Evolutionary conservation across 2,113 vertebrate species (phyloP).

Genomic region (Rhegmatorhina hoffmannsi): DNA sequence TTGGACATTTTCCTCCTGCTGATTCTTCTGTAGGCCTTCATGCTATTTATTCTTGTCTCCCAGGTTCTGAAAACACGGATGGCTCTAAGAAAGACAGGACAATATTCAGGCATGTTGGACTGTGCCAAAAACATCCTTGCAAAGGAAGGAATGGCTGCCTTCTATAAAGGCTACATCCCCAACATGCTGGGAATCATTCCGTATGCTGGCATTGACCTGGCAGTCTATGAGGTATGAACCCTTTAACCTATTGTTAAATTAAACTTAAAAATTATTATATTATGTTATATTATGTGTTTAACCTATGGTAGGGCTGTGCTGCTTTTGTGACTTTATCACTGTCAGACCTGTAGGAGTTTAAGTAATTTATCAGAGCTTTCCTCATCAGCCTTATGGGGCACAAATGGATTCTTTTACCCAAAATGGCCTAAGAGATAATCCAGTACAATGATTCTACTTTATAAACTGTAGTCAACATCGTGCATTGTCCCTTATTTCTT

Average conservation of each 20-base stretch:
- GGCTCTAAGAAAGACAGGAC: conserved; percentile 89
- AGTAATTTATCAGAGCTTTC: not conserved
- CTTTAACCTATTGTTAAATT: not conserved
- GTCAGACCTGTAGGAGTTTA: not conserved
- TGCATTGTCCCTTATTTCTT: not conserved
- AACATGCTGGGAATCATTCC: conserved; percentile 98
- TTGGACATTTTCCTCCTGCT: not conserved
- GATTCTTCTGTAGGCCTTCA: not conserved
- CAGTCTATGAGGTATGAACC: conserved; percentile 90
- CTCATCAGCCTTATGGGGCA: not conserved
- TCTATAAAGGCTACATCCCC: conserved; percentile 96
- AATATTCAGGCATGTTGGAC: conserved; percentile 86
- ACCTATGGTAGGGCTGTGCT: not conserved
- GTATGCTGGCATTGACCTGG: conserved; percentile 94
- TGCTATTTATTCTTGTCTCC: not conserved
- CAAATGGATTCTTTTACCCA: not conserved
- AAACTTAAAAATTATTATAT: not conserved
- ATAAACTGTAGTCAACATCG: not conserved
- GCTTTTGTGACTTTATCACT: not conserved
- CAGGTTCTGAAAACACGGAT: conserved; percentile 95
- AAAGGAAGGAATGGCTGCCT: conserved; percentile 86
- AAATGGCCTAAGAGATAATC: not conserved
- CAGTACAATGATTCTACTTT: not conserved
- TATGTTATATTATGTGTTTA: not conserved
- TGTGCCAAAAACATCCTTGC: conserved; percentile 87